Conservation (phyloP, 1,140 invertebrate genomes). For the Patella vulgata region DNA sequence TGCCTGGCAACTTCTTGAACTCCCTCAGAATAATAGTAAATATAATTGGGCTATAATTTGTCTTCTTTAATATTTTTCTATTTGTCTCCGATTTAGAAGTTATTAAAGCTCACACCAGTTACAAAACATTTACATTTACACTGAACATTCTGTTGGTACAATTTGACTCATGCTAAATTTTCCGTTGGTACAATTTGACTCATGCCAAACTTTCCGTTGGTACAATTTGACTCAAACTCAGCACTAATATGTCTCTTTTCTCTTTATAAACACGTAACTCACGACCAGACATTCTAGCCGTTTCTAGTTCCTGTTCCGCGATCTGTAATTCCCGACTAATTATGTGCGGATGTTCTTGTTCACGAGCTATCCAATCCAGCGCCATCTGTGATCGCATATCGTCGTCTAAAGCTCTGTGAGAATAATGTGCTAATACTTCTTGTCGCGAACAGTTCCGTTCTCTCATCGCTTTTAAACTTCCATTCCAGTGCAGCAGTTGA, state of each 20-base stretch:
- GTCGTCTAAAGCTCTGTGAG: conserved; percentile 86
- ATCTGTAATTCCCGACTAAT: conserved; percentile 82
- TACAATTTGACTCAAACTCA: conserved; percentile 73
- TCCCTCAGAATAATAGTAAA: no score
- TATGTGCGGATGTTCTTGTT: conserved; percentile 83
- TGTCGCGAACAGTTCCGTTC: conserved; percentile 94
- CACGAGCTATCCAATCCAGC: conserved; percentile 90
- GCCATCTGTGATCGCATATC: conserved; percentile 97
- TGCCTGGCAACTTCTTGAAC: no score
- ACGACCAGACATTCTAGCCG: conserved; percentile 87
- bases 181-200: conserved; percentile 67
- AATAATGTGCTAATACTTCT: conserved; percentile 95
- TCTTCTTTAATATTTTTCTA: no score
- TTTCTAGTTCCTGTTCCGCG: conserved; percentile 88
- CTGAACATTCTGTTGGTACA: no score
- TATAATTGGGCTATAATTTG: no score
- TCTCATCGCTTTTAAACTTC: conserved; percentile 86
- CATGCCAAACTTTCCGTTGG: conserved; percentile 19
- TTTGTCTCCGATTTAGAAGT: no score
- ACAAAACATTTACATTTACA: no score
- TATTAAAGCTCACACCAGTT: no score
- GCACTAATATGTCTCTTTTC: conserved; percentile 92
- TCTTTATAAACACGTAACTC: conserved; percentile 95
- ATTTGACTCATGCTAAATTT: no score
- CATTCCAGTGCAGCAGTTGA: conserved; percentile 95